Percentiles rank a stretch among this genome's conserved stretches.
These are phyloP conservation scores for Melinaea menophilus DNA, from an alignment of 2,888 invertebrate genomes.

Conservation along the genomic window DNA sequence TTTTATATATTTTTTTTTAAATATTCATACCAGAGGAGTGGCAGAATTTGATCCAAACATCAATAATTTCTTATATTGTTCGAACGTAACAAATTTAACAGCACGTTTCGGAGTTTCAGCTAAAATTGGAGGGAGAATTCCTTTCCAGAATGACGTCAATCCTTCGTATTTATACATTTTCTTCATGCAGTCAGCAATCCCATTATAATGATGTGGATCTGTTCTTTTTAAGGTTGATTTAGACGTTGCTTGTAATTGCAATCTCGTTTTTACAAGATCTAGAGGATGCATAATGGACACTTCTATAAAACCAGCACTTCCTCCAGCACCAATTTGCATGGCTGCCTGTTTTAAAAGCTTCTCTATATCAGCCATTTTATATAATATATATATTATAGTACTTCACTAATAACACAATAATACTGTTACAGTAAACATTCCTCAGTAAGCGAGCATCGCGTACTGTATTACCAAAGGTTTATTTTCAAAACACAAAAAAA, in stretches of 20 bases:
- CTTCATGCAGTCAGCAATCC: constrained; percentile 90
- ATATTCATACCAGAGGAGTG: constrained; percentile 83
- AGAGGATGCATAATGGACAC: constrained; percentile 98
- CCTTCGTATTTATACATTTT: constrained; percentile 95
- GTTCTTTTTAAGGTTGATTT: constrained; percentile 42
- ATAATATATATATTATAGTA: constrained; percentile 13
- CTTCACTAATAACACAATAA: constrained; percentile 24
- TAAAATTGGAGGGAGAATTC: constrained; percentile 93
- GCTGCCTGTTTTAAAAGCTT: constrained; percentile 81
- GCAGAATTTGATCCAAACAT: constrained; percentile 86
- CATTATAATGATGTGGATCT: constrained; percentile 83
- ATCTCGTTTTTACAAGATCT: constrained; percentile 93
- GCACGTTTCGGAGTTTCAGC: constrained; percentile 97
- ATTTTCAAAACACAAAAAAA: constrained; percentile 36
- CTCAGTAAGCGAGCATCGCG: constrained; percentile 17
- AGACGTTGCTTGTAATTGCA: constrained; percentile 63
- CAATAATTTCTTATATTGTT: constrained; percentile 93
- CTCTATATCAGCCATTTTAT: constrained; percentile 62
- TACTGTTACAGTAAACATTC: constrained; percentile 23
- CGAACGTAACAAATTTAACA: constrained; percentile 95
- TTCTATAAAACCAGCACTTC: constrained; percentile 95
- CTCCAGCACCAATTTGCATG: constrained; percentile 91
- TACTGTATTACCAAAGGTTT: constrained; percentile 24
- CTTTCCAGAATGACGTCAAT: constrained; percentile 92
- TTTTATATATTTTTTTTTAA: constrained; percentile 1